Evolutionary conservation across 2,888 invertebrate species (phyloP).

Genomic region (Drepana falcataria): DNA sequence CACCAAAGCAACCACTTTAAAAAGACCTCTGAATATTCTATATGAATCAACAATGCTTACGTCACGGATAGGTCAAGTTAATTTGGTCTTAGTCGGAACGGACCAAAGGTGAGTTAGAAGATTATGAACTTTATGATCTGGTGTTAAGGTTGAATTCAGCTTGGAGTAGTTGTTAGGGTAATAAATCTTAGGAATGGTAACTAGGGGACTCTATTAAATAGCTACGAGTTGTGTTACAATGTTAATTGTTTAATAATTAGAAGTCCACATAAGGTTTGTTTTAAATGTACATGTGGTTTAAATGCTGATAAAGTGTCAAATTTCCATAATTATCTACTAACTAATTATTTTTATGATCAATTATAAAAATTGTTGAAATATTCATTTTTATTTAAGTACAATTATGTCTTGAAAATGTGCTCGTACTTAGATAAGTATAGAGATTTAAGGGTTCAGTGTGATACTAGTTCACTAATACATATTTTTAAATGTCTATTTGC

Average conservation of each 20-base stretch:
- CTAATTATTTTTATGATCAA: too few relatives aligned
- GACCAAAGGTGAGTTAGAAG: slow-evolving; percentile 1
- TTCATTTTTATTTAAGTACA: too few relatives aligned
- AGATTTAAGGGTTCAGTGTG: too few relatives aligned
- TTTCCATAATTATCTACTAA: too few relatives aligned
- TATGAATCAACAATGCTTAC: background rate
- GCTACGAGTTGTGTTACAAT: slow-evolving; percentile 14
- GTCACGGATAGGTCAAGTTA: background rate
- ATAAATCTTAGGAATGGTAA: slow-evolving; percentile 20
- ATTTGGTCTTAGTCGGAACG: background rate
- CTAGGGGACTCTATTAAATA: slow-evolving; percentile 19
- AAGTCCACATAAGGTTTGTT: background rate
- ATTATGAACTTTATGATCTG: background rate
- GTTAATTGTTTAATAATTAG: slow-evolving; percentile 25
- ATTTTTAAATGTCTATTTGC: too few relatives aligned
- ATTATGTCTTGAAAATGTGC: too few relatives aligned
- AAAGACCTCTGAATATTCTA: background rate
- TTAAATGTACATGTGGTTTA: background rate
- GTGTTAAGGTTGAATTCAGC: slow-evolving; percentile 9
- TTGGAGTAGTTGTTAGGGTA: slow-evolving; percentile 6
- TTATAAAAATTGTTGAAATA: too few relatives aligned
- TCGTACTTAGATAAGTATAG: too few relatives aligned
- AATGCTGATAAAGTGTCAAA: too few relatives aligned
- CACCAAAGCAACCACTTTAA: background rate
- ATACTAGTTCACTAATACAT: too few relatives aligned